These are phyloP conservation scores for Xestia c-nigrum DNA, from an alignment of 2,888 invertebrate species.

Conservation along the genomic window DNA sequence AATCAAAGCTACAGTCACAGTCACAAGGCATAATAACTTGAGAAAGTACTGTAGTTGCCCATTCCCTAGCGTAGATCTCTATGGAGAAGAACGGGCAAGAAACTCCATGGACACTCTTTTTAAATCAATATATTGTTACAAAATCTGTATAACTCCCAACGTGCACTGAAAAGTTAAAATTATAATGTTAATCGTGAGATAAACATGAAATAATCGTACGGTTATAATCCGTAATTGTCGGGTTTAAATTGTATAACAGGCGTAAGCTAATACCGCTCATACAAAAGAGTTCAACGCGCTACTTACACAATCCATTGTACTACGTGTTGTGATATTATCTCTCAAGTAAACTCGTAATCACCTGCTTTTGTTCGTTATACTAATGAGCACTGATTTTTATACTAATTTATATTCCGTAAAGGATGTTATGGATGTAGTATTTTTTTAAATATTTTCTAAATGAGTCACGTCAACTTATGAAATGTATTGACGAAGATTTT, in stretches of 20 bases:
- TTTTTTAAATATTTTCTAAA: slow-evolving; percentile 23
- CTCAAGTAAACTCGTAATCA: slow-evolving; percentile 42
- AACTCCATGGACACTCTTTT: too few relatives aligned
- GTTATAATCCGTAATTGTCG: slow-evolving; percentile 53
- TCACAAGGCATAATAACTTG: too few relatives aligned
- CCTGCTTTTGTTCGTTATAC: slow-evolving; percentile 28
- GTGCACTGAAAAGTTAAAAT: slow-evolving; percentile 30
- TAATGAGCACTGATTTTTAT: background rate
- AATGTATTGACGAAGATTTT: too few relatives aligned
- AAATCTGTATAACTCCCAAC: slow-evolving; percentile 17
- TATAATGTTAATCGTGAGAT: slow-evolving; percentile 50
- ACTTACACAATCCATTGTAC: slow-evolving; percentile 53
- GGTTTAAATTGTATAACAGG: slow-evolving; percentile 51
- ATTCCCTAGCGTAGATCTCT: too few relatives aligned
- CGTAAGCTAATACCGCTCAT: slow-evolving; percentile 48
- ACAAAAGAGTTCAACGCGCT: slow-evolving; percentile 80
- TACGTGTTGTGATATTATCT: slow-evolving; percentile 50
- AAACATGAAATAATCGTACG: slow-evolving; percentile 56
- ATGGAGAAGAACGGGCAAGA: too few relatives aligned
- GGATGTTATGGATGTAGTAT: background rate
- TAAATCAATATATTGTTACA: too few relatives aligned
- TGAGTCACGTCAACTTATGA: slow-evolving; percentile 12
- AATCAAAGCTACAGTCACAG: too few relatives aligned
- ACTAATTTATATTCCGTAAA: slow-evolving; percentile 24
- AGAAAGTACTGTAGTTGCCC: too few relatives aligned